Evolutionary conservation across 2,797 vertebrate genomes (phyloP), one percentile per base, ranked within the genome.

Genomic region (Lagocephalus sceleratus): DNA sequence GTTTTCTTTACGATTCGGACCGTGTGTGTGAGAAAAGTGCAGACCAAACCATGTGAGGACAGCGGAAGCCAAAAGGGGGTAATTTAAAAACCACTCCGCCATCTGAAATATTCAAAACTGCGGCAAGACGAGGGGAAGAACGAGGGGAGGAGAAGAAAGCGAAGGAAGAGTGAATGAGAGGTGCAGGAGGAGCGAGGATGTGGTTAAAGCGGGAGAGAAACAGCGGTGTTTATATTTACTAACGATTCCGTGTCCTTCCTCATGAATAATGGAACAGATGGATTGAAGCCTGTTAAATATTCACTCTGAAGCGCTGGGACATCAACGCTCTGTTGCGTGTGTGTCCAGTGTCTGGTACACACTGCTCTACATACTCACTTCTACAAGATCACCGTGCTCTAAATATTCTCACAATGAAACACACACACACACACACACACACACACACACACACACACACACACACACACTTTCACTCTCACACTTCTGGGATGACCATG

Each of bases 81-180:
- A 80, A 89, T 90, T 90, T 89, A 82, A 88, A 91, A 91, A 89
- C 86, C 88, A 88, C 81, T 80, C 76, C 66, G 48, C 76, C 83
- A 79, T 89, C 82, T 90, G 80, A 90, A 90, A 90, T 87, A 89
- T 87, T 90, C 85, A 87, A 79, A 85, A 81, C 79, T 66, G 29
- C 76, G 78, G 72, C 68, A 72, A 74, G 74, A 62, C 60, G 64
- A 59, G 63, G 73, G 68, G 67, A 43, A 75, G 48, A 47, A 35
- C 40, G 32, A 67, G 23, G 68, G 10, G 40, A 60, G 43, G 42
- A 47, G 48, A 71, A 45, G 45, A 68, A 65, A 76, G 59, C 58
- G 61, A 53, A 48, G 44, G 48, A 56, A 56, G 35, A 63, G 23
- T 47, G 52, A 44, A 20, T 65, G 39, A 55, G 56, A 58, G 47